Conservation (phyloP, 1,140 invertebrate genomes). For the Drosophila serrata region DNA sequence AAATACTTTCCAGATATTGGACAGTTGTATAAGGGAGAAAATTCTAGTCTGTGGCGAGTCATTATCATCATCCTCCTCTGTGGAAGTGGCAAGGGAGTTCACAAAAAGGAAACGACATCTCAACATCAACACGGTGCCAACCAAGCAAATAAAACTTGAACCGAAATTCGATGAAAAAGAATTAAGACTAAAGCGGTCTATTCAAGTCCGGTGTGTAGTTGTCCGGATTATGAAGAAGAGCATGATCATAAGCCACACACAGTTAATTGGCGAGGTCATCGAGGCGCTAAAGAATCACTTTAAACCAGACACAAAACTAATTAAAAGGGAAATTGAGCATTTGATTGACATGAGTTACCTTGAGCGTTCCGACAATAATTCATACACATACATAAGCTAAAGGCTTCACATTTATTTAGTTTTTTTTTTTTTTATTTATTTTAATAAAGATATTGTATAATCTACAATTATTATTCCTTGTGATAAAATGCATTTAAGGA, state of each 20-base stretch:
- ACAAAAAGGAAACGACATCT: constrained; percentile 4
- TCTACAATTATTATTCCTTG: no score
- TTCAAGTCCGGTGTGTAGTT: not conserved
- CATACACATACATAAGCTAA: not conserved
- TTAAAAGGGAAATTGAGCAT: not conserved
- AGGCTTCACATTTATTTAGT: not conserved
- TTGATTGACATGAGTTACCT: not conserved
- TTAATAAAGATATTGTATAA: no score
- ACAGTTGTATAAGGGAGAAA: not conserved
- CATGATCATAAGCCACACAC: not conserved
- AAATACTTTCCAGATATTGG: constrained; percentile 1
- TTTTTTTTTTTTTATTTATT: no score
- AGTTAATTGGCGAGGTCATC: not conserved
- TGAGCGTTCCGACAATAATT: not conserved
- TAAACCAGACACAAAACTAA: not conserved
- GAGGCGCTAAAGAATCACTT: not conserved
- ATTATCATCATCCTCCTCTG: not conserved
- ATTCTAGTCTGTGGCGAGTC: not conserved
- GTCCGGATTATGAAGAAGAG: constrained; percentile 13
- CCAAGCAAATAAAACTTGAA: not conserved
- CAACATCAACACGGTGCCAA: not conserved
- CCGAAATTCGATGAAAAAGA: not conserved
- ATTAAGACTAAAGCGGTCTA: not conserved
- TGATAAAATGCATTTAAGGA: no score
- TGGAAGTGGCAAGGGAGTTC: constrained; percentile 14